Evolutionary conservation across 2,797 vertebrate species (phyloP).

Genomic region (Xenopus petersii): DNA sequence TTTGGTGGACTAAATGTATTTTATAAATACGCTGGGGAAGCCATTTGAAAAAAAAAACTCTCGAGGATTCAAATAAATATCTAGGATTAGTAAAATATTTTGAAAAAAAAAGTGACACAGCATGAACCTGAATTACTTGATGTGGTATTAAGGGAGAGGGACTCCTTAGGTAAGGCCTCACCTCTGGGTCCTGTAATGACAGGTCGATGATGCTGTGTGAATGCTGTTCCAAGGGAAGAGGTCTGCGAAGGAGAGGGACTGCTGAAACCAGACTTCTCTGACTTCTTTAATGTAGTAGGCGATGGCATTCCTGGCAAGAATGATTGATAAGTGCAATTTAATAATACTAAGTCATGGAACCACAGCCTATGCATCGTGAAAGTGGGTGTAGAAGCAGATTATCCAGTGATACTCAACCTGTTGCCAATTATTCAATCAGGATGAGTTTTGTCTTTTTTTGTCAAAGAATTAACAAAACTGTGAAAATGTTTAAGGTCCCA

Average conservation of each 20-base stretch:
- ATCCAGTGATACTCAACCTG: constrained; percentile 43
- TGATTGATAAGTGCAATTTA: constrained; percentile 83
- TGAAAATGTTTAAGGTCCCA: no score
- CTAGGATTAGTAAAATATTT: background rate
- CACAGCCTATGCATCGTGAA: constrained; percentile 68
- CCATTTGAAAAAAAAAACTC: no score
- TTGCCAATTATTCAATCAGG: background rate
- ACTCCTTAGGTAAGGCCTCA: constrained; percentile 73
- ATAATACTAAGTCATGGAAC: constrained; percentile 77
- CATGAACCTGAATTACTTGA: background rate
- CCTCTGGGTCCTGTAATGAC: constrained; percentile 96
- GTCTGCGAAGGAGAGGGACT: constrained; percentile 84
- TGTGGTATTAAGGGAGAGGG: constrained; percentile 31
- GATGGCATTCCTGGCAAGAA: constrained; percentile 93
- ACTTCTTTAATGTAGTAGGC: constrained; percentile 91
- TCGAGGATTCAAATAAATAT: background rate
- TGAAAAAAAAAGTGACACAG: constrained; percentile 19
- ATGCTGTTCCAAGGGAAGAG: constrained; percentile 89
- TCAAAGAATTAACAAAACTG: no score
- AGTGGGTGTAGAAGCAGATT: constrained; percentile 64
- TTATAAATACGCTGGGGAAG: no score
- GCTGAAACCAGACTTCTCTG: constrained; percentile 96
- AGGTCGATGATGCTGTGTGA: constrained; percentile 95
- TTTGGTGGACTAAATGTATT: no score
- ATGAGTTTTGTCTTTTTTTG: no score